phyloP scores from a whole-genome alignment of 2,113 vertebrate genomes.

The Alaudala cheleensis region DNA sequence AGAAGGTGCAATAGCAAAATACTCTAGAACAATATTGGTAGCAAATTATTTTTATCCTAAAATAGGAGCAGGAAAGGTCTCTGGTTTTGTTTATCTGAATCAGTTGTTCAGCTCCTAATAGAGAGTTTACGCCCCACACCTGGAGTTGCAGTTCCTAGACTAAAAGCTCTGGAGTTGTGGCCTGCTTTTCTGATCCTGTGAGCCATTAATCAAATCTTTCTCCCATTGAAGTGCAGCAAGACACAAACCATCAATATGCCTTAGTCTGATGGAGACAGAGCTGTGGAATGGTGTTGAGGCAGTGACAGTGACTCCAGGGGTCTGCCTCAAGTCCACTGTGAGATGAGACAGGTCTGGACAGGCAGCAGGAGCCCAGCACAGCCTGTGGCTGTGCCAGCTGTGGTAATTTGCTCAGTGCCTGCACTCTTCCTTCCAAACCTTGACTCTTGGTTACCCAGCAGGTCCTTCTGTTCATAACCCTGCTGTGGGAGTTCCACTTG shows the following conservation, averaged over 20 bases:
- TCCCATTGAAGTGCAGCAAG: not conserved
- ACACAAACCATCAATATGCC: rapidly evolving
- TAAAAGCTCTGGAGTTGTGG: not conserved
- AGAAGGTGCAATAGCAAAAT: not conserved
- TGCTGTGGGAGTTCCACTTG: not conserved
- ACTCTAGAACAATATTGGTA: not conserved
- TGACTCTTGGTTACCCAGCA: not conserved
- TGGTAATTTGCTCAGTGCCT: not conserved
- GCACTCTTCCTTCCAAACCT: not conserved
- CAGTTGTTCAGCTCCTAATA: not conserved
- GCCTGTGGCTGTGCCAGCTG: not conserved
- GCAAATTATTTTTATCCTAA: not conserved
- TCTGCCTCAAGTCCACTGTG: not conserved
- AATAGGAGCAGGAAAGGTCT: not conserved
- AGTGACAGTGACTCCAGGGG: not conserved
- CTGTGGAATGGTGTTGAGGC: not conserved
- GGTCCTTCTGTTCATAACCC: not conserved
- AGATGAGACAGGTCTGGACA: not conserved
- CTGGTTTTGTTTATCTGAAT: not conserved
- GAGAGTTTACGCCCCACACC: not conserved
- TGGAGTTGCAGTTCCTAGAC: not conserved
- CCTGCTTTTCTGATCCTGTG: not conserved
- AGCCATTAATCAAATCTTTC: not conserved
- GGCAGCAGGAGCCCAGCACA: not conserved
- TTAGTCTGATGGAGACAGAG: not conserved